Percentiles rank a stretch among this genome's conserved stretches.
Conservation (phyloP, 2,888 invertebrate species). For the Calliopum simillimum region DNA sequence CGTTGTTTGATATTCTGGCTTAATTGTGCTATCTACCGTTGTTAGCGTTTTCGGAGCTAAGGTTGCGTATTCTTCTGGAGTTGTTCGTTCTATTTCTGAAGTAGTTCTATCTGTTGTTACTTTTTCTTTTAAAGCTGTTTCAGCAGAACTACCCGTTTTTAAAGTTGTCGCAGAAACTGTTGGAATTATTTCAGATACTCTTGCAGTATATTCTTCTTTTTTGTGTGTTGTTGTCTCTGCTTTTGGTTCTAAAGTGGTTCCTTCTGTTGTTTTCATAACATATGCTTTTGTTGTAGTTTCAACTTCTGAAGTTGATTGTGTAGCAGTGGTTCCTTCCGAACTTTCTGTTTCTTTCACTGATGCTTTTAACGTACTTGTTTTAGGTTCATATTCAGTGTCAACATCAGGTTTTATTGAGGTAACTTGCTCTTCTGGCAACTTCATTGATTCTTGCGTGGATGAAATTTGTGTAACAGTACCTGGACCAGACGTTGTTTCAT, state of each 20-base stretch:
- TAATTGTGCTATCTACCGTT: not conserved
- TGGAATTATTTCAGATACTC: not conserved
- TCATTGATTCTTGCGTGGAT: no score
- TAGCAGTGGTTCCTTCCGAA: not conserved
- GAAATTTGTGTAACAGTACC: not conserved
- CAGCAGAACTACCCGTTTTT: no score
- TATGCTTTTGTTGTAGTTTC: constrained; percentile 12
- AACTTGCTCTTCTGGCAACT: no score
- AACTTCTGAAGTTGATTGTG: not conserved
- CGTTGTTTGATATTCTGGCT: not conserved
- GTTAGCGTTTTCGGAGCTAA: no score
- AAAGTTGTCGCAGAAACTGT: not conserved
- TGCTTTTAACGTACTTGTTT: no score
- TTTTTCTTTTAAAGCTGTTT: no score
- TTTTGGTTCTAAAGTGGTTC: not conserved
- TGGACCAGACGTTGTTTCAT: not conserved
- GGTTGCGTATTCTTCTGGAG: no score
- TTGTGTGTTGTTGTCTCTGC: not conserved
- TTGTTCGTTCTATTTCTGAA: no score
- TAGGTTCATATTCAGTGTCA: no score
- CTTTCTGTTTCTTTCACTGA: not conserved
- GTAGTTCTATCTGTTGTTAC: no score
- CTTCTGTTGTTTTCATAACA: not conserved
- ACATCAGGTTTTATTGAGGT: no score
- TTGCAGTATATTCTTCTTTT: not conserved